Evolutionary conservation across 2,113 vertebrate genomes (phyloP), one percentile per base, ranked within the genome.

Genomic region (Paracanthobrama guichenoti): DNA sequence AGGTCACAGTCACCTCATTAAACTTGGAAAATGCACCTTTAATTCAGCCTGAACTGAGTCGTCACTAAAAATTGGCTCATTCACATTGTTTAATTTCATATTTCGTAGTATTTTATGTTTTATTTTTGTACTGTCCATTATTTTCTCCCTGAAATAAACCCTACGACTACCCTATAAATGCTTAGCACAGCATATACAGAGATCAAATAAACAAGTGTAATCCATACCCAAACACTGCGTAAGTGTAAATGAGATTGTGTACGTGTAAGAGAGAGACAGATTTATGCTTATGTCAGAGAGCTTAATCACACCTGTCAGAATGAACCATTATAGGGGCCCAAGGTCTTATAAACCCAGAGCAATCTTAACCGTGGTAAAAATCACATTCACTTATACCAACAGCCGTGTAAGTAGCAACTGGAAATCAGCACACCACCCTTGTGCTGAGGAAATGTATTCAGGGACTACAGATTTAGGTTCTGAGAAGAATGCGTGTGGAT

Each of bases 231-330:
- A 42, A 59, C 20, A 42, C 42, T 73, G 69, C 42, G 6, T 12
- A n/a, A 3, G 69, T 73, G 42, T 48, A 46, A 73, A 73, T 73
- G 69, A 48, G 42, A 73, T 14, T 73, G 69, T 60, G 22, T 42
- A 9, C 2, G 35, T 44, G 76, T 59, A 6, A 16, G 42, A 9
- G 3, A 10, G 14, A 44, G 76, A 44, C 6, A 11, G 18, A 57
- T 2, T 46, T 62, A 28, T 79, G 77, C 35, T 79, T 20, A 46
- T 46, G 22, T 79, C n/a, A 18, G 14, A 79, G 20, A 24, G 31
- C 59, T 79, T 64, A 79, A 64, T 64, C 39, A 78, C 55, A 60
- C 24, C 31, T 78, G 35, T 22, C 31, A 42, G 57, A 62, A 59
- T 0, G 11, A n/a, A 79, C 77, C 39, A 62, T 79, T 79, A 79